Evolutionary conservation across 2,113 vertebrate genomes (phyloP), one percentile per base, ranked within the genome.

Genomic region (Protomyctophum bolini): DNA sequence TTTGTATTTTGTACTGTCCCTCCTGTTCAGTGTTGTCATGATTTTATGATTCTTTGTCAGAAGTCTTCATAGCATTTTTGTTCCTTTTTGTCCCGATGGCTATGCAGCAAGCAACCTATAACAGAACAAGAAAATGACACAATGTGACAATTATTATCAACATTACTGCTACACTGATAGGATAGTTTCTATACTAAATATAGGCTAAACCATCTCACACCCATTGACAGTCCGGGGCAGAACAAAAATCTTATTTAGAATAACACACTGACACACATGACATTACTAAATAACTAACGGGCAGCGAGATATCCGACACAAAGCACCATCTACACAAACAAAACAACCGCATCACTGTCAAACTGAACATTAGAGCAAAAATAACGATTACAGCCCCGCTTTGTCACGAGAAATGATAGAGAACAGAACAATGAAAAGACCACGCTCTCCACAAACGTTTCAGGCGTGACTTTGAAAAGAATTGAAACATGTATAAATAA

Each of bases 41-140:
- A 57, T 77, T 86, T 87, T 83, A 88, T 84, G 81, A 86, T 79
- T 91, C 90, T 90, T 89, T 92, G 86, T 86, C 87, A 67, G 70
- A 66, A 14, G 58, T 79, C 75, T 58, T 88, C 76, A 59, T 21
- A 77, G 51, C 7, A n/a, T 71, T 68, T 77, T n/a, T 64, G 68
- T 73, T 85, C 82, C 73, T 75, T 86, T 87, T 29, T 87, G 79
- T 87, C 80, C 80, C 73, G 68, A 84, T 61, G 62, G 85, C 87
- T 81, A 78, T 76, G 86, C 85, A 80, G 88, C 87, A 89, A 75
- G 52, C 1, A 76, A 48, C 76, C 59, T 54, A 66, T 29, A 41
- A 41, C 33, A 63, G 21, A 52, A 58, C 7, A 62, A 69, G 57
- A 1, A 45, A 70, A 41, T 68, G 7, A 59, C 45, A 70, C 2